phyloP scores from a whole-genome alignment of 2,888 invertebrate genomes.

The Lepeophtheirus nordmannii region DNA sequence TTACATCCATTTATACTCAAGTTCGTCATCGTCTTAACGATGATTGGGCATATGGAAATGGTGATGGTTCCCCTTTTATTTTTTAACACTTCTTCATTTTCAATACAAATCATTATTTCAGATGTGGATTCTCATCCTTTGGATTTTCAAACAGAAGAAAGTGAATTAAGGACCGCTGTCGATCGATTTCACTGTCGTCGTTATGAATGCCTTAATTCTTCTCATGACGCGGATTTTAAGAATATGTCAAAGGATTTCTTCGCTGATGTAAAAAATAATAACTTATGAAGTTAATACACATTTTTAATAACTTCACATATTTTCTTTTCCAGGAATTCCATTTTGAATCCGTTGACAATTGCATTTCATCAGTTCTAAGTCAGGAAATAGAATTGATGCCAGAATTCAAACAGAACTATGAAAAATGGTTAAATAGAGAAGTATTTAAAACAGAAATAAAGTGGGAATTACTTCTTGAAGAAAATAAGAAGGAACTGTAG shows the following conservation, averaged over 20 bases:
- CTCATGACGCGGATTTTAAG: no score
- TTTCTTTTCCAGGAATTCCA: constrained; percentile 37
- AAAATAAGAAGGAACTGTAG: no score
- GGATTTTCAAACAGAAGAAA: constrained; percentile 96
- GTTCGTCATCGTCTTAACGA: constrained; percentile 60
- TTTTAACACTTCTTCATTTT: not conserved
- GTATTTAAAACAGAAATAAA: constrained; percentile 62
- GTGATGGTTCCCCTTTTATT: constrained; percentile 38
- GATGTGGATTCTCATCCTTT: constrained; percentile 92
- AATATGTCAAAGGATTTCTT: not conserved
- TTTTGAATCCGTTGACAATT: constrained; percentile 55
- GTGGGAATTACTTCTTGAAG: constrained; percentile 41
- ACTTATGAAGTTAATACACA: not conserved
- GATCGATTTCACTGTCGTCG: constrained; percentile 89
- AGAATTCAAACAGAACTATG: constrained; percentile 82
- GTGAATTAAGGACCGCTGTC: constrained; percentile 76
- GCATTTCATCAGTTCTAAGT: constrained; percentile 64
- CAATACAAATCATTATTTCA: constrained; percentile 30
- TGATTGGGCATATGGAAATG: constrained; percentile 99
- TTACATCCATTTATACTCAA: constrained; percentile 96
- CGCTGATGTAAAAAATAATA: not conserved
- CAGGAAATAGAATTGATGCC: constrained; percentile 65
- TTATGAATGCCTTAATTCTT: constrained; percentile 44
- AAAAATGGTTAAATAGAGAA: constrained; percentile 88
- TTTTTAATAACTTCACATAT: not conserved